A percentile compares a stretch with the other conserved stretches of the same genome.
These are phyloP conservation scores for Schizaphis graminum DNA, from an alignment of 2,888 invertebrate genomes.

Conservation along the genomic window DNA sequence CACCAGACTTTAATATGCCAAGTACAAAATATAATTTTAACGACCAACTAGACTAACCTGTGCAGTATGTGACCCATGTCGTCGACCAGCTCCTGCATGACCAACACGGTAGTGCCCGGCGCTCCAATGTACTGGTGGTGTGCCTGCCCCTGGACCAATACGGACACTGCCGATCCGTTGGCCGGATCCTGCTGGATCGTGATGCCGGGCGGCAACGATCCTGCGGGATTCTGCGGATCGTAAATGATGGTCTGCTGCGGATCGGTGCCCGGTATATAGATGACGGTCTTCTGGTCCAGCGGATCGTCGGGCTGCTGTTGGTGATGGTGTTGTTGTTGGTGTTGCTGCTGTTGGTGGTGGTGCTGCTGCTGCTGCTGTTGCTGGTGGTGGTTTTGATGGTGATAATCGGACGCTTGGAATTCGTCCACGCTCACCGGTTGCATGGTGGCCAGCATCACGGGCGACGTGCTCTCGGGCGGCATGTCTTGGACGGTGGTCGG, in stretches of 20 bases:
- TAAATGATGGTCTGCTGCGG: conserved; percentile 66
- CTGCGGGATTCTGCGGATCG: conserved; percentile 66
- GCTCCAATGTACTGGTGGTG: conserved; percentile 69
- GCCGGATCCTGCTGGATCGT: conserved; percentile 67
- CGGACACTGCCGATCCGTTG: conserved; percentile 73
- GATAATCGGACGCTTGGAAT: conserved; percentile 67
- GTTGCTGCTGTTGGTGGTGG: background rate
- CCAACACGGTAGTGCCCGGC: conserved; percentile 77
- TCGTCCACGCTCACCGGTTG: conserved; percentile 82
- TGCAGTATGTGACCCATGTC: conserved; percentile 78
- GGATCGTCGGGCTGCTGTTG: conserved; percentile 57
- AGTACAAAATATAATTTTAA: background rate
- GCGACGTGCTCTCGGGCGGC: conserved; percentile 73
- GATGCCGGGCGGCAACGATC: conserved; percentile 63
- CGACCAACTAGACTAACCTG: conserved; percentile 36
- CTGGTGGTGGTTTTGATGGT: conserved; percentile 67
- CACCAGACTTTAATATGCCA: background rate
- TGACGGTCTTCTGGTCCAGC: conserved; percentile 68
- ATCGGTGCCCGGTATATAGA: conserved; percentile 68
- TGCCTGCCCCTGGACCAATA: conserved; percentile 74
- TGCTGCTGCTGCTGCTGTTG: conserved; percentile 66
- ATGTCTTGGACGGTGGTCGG: conserved; percentile 57
- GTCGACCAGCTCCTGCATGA: conserved; percentile 80
- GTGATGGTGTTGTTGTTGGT: conserved; percentile 4
- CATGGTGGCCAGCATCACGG: conserved; percentile 87